phyloP scores from a whole-genome alignment of 1,140 invertebrate genomes.

The Aethina tumida region DNA sequence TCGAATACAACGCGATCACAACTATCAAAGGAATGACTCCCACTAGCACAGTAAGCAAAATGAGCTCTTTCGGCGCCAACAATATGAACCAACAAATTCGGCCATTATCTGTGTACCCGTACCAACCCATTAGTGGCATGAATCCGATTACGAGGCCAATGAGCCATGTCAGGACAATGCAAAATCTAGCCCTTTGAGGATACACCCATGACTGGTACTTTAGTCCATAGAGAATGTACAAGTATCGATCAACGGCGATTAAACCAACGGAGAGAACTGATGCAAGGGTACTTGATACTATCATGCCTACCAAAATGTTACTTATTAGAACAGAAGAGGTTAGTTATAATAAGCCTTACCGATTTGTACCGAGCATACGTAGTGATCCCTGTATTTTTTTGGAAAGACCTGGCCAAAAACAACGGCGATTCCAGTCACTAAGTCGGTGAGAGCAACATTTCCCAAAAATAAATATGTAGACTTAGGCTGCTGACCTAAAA shows the following conservation, averaged over 20 bases:
- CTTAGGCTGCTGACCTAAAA: constrained; percentile 42
- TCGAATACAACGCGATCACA: constrained; percentile 42
- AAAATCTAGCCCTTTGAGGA: constrained; percentile 39
- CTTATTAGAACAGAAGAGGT: neutral
- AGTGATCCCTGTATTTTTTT: constrained; percentile 23
- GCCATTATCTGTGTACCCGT: constrained; percentile 36
- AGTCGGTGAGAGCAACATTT: constrained; percentile 47
- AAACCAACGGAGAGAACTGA: constrained; percentile 47
- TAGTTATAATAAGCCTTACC: constrained; percentile 20
- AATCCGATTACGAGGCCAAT: constrained; percentile 43
- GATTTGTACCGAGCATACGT: constrained; percentile 29
- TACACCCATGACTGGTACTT: constrained; percentile 46
- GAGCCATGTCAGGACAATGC: constrained; percentile 42
- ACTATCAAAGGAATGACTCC: constrained; percentile 42
- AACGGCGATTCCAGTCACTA: constrained; percentile 42
- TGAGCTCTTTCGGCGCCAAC: constrained; percentile 38
- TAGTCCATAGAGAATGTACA: constrained; percentile 47
- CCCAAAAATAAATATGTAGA: constrained; percentile 48
- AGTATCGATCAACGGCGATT: constrained; percentile 46
- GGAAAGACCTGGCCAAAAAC: constrained; percentile 42
- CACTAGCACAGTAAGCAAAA: constrained; percentile 41
- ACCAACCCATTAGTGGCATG: constrained; percentile 43
- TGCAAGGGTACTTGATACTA: constrained; percentile 45
- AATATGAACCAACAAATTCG: constrained; percentile 42
- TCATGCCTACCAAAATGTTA: constrained; percentile 37